phyloP scores from a whole-genome alignment of 2,797 vertebrate species.

The Centropyge bicolor region DNA sequence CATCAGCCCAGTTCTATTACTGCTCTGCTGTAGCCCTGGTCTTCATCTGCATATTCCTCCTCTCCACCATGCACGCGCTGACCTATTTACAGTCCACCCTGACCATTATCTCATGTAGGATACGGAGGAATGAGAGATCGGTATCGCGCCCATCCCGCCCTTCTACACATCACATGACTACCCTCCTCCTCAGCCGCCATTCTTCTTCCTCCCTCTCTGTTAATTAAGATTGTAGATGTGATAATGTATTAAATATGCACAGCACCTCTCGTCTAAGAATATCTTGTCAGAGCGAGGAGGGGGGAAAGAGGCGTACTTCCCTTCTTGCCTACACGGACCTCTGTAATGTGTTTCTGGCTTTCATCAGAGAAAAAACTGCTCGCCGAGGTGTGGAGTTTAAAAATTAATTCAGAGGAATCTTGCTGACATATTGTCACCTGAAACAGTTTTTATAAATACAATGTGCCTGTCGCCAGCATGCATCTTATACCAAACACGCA shows the following conservation, averaged over 20 bases:
- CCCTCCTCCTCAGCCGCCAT: conserved; percentile 53
- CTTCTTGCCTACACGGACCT: conserved; percentile 34
- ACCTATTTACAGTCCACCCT: conserved; percentile 69
- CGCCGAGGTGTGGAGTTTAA: neutral
- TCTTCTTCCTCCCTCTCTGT: conserved; percentile 61
- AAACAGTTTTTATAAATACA: conserved; percentile 12
- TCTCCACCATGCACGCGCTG: conserved; percentile 43
- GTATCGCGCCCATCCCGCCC: conserved; percentile 55
- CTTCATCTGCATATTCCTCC: conserved; percentile 33
- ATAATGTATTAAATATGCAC: conserved; percentile 84
- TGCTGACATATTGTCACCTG: conserved; percentile 3
- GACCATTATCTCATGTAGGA: conserved; percentile 68
- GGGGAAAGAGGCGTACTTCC: conserved; percentile 27
- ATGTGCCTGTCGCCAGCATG: neutral
- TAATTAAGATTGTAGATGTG: conserved; percentile 83
- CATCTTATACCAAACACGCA: neutral
- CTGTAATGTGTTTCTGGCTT: conserved; percentile 38
- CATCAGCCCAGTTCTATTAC: neutral
- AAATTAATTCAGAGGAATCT: conserved; percentile 24
- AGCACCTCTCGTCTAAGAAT: conserved; percentile 82
- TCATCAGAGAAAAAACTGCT: conserved; percentile 30
- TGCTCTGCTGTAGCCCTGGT: conserved; percentile 2
- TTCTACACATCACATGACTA: conserved; percentile 59
- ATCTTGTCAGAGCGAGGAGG: conserved; percentile 66
- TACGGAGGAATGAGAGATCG: conserved; percentile 68